Conservation (phyloP, 2,888 invertebrate genomes). For the Euplagia quadripunctaria region DNA sequence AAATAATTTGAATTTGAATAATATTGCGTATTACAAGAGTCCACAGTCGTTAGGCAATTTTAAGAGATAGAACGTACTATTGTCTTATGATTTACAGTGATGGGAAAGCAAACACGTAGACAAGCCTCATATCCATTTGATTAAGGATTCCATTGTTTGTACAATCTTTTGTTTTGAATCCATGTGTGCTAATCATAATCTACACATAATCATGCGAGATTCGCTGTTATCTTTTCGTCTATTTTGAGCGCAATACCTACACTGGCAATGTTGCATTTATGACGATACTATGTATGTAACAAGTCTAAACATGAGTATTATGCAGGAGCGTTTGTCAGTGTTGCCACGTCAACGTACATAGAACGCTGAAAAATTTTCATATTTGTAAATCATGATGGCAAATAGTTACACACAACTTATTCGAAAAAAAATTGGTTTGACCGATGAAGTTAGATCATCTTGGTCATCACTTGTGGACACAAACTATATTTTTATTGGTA, state of each 20-base stretch:
- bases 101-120: neutral
- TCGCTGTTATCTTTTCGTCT: conserved; percentile 4
- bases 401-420: too few species aligned
- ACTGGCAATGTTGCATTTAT: conserved; percentile 14
- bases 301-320: neutral
- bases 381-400: neutral
- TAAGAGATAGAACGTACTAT: neutral
- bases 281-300: conserved; percentile 4
- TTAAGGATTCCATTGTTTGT: conserved; percentile 12
- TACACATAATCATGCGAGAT: neutral
- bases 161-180: conserved; percentile 4
- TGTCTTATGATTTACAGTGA: neutral
- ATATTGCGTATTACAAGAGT: neutral
- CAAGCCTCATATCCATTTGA: neutral
- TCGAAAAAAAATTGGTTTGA: too few species aligned
- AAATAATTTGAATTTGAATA: too few species aligned
- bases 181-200: conserved; percentile 1
- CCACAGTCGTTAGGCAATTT: neutral
- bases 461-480: too few species aligned
- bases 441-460: too few species aligned
- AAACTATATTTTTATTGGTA: too few species aligned
- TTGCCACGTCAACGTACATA: neutral
- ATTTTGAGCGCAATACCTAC: neutral
- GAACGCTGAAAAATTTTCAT: neutral
- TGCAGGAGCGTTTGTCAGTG: neutral